Evolutionary conservation across 64 coral and sea anemone genomes (phyloP), one percentile per base, ranked within the genome.

Genomic region (Pocillopora verrucosa): DNA sequence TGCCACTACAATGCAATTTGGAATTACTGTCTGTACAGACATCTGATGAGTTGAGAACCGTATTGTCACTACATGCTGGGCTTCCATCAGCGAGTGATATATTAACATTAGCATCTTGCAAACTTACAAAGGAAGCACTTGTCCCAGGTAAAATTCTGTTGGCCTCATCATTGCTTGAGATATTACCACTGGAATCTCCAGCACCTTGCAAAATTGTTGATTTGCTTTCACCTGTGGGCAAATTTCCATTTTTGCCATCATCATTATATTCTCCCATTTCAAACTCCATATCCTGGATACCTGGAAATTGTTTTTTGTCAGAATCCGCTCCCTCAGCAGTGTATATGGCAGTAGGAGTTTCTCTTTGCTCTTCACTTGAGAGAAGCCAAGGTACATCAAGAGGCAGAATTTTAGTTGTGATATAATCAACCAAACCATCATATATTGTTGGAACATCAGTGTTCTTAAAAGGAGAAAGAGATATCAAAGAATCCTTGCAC

Each of bases 351-450:
- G 10, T 11, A 67, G 11, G 14, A 2, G 13, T 56, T 14, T 59
- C 51, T 58, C 22, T 25, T 4, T 70, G 57, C 13, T 81, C 79
- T 51, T 57, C 19, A 6, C 56, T 61, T 2, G 79, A 30, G 3
- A 83, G 65, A 34, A 92, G 59, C 90, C 90, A 92, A 25, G 90
- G 90, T 34, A 92, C 74, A 78, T 86, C 11, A 9, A 92, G 24
- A 2, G 77, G 45, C 36, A 74, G 72, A 10, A 65, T 64, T 76
- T 7, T 86, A 13, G 7, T 36, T 58, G 20, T 79, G 38, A 92
- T 87, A 78, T 78, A 86, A 3, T 92, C 60, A 56, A 92, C 82
- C 82, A 92, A 36, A 1, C n/a, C 36, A 56, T 90, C 90, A 79
- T 79, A 86, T 11, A 75, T 15, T 78, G 90, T 75, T 45, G 56